A percentile compares a stretch with the other conserved stretches of the same genome.
These are phyloP conservation scores for Oreonectes daqikongensis DNA, from an alignment of 2,797 vertebrate genomes.

Conservation along the genomic window DNA sequence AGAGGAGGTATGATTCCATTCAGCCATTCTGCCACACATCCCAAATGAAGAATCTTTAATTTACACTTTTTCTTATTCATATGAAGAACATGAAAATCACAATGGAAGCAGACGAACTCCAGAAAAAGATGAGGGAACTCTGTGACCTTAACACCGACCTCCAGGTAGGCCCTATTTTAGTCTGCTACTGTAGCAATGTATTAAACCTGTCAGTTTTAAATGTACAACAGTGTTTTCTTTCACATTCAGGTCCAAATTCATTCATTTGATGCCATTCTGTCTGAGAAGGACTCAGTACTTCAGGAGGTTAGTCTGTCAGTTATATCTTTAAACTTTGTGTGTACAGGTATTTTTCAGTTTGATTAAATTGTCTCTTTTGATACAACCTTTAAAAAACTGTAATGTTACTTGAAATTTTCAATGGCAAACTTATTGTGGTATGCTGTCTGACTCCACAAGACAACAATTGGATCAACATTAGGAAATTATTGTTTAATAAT, in stretches of 20 bases:
- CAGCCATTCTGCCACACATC: not conserved
- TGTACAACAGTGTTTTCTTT: not conserved
- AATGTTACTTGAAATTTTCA: too few species aligned
- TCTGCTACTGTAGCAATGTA: too few species aligned
- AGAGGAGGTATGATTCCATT: constrained; percentile 81
- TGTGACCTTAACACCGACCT: constrained; percentile 79
- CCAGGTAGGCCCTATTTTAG: constrained; percentile 69
- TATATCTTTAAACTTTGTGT: not conserved
- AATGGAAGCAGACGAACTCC: constrained; percentile 80
- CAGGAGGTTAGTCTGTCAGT: constrained; percentile 78
- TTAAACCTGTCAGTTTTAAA: not conserved
- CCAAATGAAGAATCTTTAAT: not conserved
- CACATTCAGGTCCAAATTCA: constrained; percentile 77
- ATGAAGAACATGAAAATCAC: constrained; percentile 77
- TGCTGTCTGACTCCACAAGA: too few species aligned
- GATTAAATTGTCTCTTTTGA: too few species aligned
- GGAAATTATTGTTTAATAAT: not conserved
- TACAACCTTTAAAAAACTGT: too few species aligned
- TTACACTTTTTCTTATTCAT: not conserved
- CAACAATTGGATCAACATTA: too few species aligned
- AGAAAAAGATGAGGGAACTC: constrained; percentile 81
- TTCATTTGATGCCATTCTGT: constrained; percentile 73
- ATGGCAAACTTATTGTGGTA: too few species aligned
- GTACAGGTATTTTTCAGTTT: too few species aligned
- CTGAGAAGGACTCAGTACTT: constrained; percentile 79